These are phyloP conservation scores for Rhizomys pruinosus DNA, from an alignment of 2,113 vertebrate genomes.

Conservation along the genomic window DNA sequence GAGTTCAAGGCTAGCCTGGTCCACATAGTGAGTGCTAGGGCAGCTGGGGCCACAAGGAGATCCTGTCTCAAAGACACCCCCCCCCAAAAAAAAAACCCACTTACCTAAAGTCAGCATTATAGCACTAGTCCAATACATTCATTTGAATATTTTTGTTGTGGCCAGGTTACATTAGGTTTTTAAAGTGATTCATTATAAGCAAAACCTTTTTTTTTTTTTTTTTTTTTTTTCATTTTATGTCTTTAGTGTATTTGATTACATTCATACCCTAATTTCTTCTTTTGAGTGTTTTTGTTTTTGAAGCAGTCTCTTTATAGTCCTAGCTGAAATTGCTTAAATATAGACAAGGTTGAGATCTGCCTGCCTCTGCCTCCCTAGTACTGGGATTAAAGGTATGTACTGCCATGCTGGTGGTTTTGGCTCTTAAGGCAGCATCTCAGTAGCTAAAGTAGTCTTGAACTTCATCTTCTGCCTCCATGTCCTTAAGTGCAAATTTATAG, in stretches of 20 bases:
- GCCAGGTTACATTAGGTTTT: neutral
- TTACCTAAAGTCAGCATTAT: neutral
- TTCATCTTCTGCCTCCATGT: neutral
- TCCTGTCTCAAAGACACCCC: too few species aligned
- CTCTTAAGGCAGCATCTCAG: neutral
- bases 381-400: too few species aligned
- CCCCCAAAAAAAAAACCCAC: too few species aligned
- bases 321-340: too few species aligned
- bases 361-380: too few species aligned
- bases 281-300: neutral
- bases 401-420: too few species aligned
- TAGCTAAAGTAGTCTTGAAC: neutral
- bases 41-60: too few species aligned
- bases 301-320: too few species aligned
- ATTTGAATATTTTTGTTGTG: constrained; percentile 18
- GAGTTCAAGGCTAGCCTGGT: too few species aligned
- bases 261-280: neutral
- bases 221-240: neutral
- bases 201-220: neutral
- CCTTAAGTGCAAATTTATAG: too few species aligned
- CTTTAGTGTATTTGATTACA: neutral
- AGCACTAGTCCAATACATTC: neutral
- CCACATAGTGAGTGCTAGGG: too few species aligned
- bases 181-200: neutral
- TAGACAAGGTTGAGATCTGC: too few species aligned